Base-by-base conservation (phyloP, 2,888 invertebrate species). In the Napeogenes sylphis region DNA sequence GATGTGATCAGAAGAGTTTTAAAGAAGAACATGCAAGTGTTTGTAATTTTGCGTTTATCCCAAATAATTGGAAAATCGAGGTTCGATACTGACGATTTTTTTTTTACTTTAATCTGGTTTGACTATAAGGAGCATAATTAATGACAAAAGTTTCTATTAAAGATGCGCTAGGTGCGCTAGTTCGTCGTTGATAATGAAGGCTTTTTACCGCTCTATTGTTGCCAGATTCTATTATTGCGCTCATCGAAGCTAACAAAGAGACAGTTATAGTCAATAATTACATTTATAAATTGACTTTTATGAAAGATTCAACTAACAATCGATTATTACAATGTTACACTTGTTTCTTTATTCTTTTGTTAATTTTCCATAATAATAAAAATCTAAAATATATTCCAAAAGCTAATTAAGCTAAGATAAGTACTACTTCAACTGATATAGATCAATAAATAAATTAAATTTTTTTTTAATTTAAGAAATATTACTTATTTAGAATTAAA, bases 201-300 rank as follows among this genome's bases (percentile, higher is more conserved):
- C 59, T 60, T 70, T 71, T 66, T 62, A 46, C 65, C 65, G 58
- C 62, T 35, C 75, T 68, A 75, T 80, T 81, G 78, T 80, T 64
- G 65, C 62, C 64, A 62, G 56, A 42, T 63, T 67, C 72, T 73
- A 77, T 82, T 80, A 80, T 77, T 71, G 66, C 61, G 59, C 66
- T 64, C 65, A 53, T 53, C 53, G 42, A 13, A 42, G 30, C 30
- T 71, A 51, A 81, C 78, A 82, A 81, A 78, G 72, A 74, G 64
- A 65, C 78, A 75, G 77, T 82, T 82, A 79, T 76, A 75, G 73
- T 73, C 77, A 77, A 78, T 82, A 79, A 79, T 77, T 76, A 76
- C 74, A 80, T 78, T 51, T 30, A 51, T 51, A 77, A 74, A 70
- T 67, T 63, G 71, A 57, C 54, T 30, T 51, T 30, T 51, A 30